A percentile compares a stretch with the other conserved stretches of the same genome.
Evolutionary conservation across 2,113 vertebrate genomes (phyloP).

Genomic region (Tichodroma muraria): DNA sequence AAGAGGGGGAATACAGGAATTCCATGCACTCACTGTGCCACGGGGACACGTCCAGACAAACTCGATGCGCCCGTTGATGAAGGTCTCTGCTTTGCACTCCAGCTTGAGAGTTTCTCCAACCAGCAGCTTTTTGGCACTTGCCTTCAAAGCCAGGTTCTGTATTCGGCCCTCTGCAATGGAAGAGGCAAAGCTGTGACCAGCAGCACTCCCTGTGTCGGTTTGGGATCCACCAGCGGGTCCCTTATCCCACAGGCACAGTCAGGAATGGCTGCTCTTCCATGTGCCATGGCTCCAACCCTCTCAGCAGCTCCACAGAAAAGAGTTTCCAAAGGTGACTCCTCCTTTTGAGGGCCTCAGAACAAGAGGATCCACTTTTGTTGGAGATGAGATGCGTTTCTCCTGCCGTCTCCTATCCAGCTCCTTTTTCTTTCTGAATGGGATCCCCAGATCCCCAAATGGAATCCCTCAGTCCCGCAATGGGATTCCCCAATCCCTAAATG

Average conservation of each 20-base stretch:
- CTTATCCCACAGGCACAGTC: not conserved
- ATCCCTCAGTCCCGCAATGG: not conserved
- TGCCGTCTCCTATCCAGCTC: not conserved
- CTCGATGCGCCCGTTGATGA: constrained; percentile 69
- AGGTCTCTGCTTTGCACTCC: constrained; percentile 75
- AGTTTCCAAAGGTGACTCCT: not conserved
- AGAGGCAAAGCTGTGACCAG: not conserved
- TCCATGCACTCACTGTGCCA: constrained; percentile 43
- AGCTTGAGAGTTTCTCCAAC: constrained; percentile 76
- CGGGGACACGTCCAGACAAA: constrained; percentile 71
- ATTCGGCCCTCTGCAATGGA: constrained; percentile 38
- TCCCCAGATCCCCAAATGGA: not conserved
- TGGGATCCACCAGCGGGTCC: not conserved
- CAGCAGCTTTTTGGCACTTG: constrained; percentile 63
- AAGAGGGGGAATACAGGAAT: not conserved
- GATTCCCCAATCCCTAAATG: not conserved
- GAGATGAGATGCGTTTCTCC: accelerated
- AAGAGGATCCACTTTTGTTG: not conserved
- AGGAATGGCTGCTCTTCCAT: not conserved
- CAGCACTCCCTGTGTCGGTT: not conserved
- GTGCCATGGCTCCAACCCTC: not conserved
- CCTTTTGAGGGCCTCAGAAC: not conserved
- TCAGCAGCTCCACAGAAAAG: not conserved
- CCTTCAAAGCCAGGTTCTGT: constrained; percentile 49
- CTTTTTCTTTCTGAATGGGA: not conserved